Evolutionary conservation across 2,888 invertebrate species (phyloP).

Genomic region (Pardosa pseudoannulata): DNA sequence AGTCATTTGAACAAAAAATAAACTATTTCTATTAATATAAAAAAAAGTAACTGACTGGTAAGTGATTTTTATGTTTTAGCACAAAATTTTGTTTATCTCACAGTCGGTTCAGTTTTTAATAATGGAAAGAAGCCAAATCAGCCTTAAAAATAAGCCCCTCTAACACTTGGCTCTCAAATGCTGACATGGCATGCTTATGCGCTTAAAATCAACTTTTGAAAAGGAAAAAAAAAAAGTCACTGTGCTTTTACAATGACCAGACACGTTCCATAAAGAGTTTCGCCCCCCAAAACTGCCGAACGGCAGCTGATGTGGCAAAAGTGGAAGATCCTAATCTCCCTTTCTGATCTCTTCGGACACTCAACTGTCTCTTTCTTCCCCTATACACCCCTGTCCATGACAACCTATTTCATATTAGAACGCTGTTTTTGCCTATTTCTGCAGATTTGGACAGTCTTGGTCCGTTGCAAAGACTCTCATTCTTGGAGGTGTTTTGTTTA

Average conservation of each 20-base stretch:
- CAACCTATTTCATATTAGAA: neutral
- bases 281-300: neutral
- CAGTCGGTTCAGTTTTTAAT: too few species aligned
- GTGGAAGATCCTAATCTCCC: slow-evolving; percentile 45
- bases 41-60: too few species aligned
- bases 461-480: too few species aligned
- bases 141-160: neutral
- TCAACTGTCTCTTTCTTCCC: slow-evolving; percentile 3
- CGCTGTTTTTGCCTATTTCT: neutral
- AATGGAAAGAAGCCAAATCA: neutral
- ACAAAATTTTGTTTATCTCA: too few species aligned
- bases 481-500: too few species aligned
- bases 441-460: neutral
- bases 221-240: neutral
- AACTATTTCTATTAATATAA: too few species aligned
- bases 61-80: too few species aligned
- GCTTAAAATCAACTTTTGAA: neutral
- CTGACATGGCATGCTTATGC: neutral
- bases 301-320: slow-evolving; percentile 47
- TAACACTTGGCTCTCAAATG: neutral
- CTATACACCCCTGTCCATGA: neutral
- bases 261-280: neutral
- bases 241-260: neutral
- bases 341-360: slow-evolving; percentile 25
- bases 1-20: too few species aligned